phyloP scores from a whole-genome alignment of 92 coral and sea anemone species.

The Montipora capitata region DNA sequence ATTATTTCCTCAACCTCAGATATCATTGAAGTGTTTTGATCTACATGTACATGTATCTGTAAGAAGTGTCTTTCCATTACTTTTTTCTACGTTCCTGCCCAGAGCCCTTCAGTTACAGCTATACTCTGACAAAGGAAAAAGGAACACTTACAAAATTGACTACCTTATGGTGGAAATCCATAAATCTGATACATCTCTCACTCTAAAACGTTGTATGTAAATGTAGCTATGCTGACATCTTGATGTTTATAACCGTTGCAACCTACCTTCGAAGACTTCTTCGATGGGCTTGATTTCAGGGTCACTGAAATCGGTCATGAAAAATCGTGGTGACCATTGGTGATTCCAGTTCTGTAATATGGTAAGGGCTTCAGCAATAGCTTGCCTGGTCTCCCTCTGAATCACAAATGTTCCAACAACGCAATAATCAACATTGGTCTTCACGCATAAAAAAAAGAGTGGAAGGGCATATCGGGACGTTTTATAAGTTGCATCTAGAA shows the following conservation, averaged over 20 bases:
- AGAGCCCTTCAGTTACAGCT: constrained; percentile 42
- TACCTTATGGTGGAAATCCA: no score
- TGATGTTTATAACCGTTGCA: background rate
- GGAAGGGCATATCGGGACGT: constrained; percentile 77
- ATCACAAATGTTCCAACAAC: constrained; percentile 64
- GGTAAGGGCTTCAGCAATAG: constrained; percentile 65
- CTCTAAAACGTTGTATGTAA: no score
- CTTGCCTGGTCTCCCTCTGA: constrained; percentile 51
- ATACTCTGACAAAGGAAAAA: no score
- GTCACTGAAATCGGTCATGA: constrained; percentile 67
- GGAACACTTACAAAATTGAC: no score
- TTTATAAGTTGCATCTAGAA: constrained; percentile 76
- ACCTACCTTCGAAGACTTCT: constrained; percentile 56
- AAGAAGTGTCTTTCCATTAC: constrained; percentile 60
- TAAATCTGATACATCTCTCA: no score
- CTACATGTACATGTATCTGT: no score
- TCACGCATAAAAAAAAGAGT: constrained; percentile 73
- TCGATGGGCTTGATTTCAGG: constrained; percentile 72
- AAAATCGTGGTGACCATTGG: constrained; percentile 63
- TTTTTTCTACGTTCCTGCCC: constrained; percentile 61
- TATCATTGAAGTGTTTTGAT: no score
- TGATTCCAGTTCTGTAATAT: constrained; percentile 69
- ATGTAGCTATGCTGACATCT: no score
- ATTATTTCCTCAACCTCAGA: background rate
- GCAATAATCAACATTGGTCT: constrained; percentile 74